Evolutionary conservation across 1,140 invertebrate species (phyloP), one percentile per base, ranked within the genome.

Genomic region (Heterodera carotae): DNA sequence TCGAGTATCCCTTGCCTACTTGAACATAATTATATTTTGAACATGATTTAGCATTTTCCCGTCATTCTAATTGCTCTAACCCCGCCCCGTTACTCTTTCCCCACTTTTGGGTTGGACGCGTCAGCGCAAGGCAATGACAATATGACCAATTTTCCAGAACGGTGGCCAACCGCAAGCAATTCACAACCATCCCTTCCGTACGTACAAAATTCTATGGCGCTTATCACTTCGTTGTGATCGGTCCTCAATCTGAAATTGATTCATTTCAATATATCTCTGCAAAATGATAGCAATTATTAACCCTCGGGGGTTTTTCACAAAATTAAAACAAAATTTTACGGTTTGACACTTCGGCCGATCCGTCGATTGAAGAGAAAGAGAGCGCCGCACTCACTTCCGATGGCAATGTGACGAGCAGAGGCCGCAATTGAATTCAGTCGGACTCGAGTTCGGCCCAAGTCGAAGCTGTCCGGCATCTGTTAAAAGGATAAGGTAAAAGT

Each of bases 371-470:
- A 79, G 31, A 79, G 62, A 60, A 79, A 79, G 39, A 79, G 43
- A 7, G 78, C 78, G 43, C 78, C 78, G 56, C 78, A 79, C 18
- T 79, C 75, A 69, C 78, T 81, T n/a, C 78, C 78, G 43, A 79
- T 36, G 18, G 76, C 78, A 34, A 78, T 36, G 64, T 79, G 77
- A 22, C 68, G 76, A 15, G 22, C 22, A 18, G 78, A 79, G 34
- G 78, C 43, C 22, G 48, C 36, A 7, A 79, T 29, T 27, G 48
- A 81, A 36, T 67, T 79, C 25, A 79, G 60, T 10, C 72, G 77
- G 2, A 79, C 74, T 31, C 29, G 29, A n/a, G 68, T 79, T 69
- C 62, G 64, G 34, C 78, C 75, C 77, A 79, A 66, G 25, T 79
- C 78, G 64, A 79, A 78, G 5, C 34, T 34, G 68, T 79, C 78